phyloP scores from a whole-genome alignment of 2,888 invertebrate species.

The Nycteola revayana region DNA sequence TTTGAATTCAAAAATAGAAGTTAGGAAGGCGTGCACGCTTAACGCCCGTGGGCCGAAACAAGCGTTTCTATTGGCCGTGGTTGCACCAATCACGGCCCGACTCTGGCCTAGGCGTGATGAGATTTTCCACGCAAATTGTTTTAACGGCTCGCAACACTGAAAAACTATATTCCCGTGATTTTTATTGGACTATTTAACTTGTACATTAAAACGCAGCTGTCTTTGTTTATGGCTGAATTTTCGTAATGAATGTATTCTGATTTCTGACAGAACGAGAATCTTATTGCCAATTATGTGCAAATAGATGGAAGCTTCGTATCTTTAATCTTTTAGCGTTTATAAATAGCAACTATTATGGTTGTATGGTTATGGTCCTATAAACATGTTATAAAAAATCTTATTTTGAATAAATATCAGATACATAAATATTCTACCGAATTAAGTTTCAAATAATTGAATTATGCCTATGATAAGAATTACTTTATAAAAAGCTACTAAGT shows the following conservation, averaged over 20 bases:
- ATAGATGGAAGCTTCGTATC: too few relatives aligned
- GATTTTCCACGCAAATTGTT: slow-evolving; percentile 51
- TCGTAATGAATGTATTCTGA: not conserved
- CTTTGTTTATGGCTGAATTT: not conserved
- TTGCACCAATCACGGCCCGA: slow-evolving; percentile 65
- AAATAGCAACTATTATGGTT: too few relatives aligned
- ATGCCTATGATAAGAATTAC: too few relatives aligned
- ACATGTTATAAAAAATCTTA: too few relatives aligned
- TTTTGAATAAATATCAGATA: too few relatives aligned
- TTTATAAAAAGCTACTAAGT: too few relatives aligned
- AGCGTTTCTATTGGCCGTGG: slow-evolving; percentile 62
- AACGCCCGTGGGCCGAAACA: slow-evolving; percentile 56
- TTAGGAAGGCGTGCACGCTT: slow-evolving; percentile 66
- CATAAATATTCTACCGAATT: too few relatives aligned
- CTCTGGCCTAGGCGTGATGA: slow-evolving; percentile 54
- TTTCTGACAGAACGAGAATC: not conserved
- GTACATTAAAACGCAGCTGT: not conserved
- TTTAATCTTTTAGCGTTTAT: too few relatives aligned
- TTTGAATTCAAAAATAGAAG: slow-evolving; percentile 72
- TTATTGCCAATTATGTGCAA: not conserved
- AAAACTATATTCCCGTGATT: not conserved
- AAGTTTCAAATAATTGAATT: too few relatives aligned
- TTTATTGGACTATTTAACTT: slow-evolving; percentile 7
- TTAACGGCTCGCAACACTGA: slow-evolving; percentile 23
- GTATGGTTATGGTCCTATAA: too few relatives aligned